Base-by-base conservation (phyloP, 2,797 vertebrate genomes). In the Pseudomugil gertrudae region DNA sequence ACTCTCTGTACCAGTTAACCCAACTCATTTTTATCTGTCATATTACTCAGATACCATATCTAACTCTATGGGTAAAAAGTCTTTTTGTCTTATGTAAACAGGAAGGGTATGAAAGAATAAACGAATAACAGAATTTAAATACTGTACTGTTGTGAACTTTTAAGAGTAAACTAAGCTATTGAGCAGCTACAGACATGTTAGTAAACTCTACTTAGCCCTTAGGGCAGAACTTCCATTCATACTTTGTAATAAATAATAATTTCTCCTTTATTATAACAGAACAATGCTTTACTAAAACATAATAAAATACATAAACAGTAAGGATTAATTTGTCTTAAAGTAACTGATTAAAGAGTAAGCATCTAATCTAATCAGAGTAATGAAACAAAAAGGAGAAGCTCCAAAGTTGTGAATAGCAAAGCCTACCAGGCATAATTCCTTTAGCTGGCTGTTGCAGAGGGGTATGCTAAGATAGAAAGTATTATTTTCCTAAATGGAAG, bases 401-500 rank as follows among this genome's bases (percentile, higher is more conserved):
- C 74, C 80, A 90, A 90, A 90, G 87, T 92, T 94, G 85, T 94
- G 94, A 91, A 95, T 92, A 93, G 92, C 87, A 92, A 92, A 95
- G 94, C 96, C 95, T 96, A 95, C 92, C 92, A 96, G 95, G 95
- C 96, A 96, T 97, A 96, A 96, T 98, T 97, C 95, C 95, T 95
- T 94, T 95, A 95, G 94, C 96, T 95, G 95, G 96, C 95, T 97
- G 96, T 95, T 96, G 96, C 96, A 96, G 96, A 95, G 96, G 87
- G 98, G 95, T 98, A 98, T 98, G 96, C 97, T 98, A 96, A 97
- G 96, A 98, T 97, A 97, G 96, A 97, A 98, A 98, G 98, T 98
- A 99, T 99, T 98, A 98, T 99, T 99, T 99, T 99, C 98, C 98
- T 99, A 99, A 99, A 99, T 99, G 96, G 97, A 99, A 99, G 97